Base-by-base conservation (phyloP, 2,888 invertebrate genomes). In the Melanostoma scalare region DNA sequence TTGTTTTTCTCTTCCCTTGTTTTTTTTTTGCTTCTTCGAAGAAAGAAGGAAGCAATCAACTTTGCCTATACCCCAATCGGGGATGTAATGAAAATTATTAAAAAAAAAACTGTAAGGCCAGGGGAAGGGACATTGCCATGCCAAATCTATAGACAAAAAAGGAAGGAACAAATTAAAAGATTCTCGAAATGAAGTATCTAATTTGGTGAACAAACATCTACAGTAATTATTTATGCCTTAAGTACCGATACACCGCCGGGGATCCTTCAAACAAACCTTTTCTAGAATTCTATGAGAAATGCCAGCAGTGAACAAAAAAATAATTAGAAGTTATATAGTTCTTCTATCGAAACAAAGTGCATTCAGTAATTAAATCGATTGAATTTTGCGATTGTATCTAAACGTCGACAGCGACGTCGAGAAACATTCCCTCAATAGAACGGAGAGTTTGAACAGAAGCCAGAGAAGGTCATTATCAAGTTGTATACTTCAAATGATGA, bases 341-440 rank as follows among this genome's bases (percentile, higher is more conserved):
- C 4, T 6, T 46, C 20, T 68, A 56, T 52, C 60, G 67, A 30
- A 38, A 55, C 61, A 76, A 86, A 88, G 89, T 89, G 89, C 90
- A 88, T 90, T 90, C 88, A 89, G 89, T 90, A 90, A 90, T 90
- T 90, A 90, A 90, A 89, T 89, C 90, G 90, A 90, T 90, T 89
- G 89, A 89, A 89, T 90, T 90, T 89, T 89, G 89, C 89, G 90
- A 90, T 90, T 89, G 38, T 50, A 89, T 42, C 6, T 55, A 1
- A 3, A 20, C 9, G 48, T 36, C 9, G 2, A 48, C 42, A 1
- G 1, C 6, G 6, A 9, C 42, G 3, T 8, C 9, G 6, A n/a
- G 9, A 8, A 42, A 6, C 42, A n/a, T 6, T 42, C 42, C 9
- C 42, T 6, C 42, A 20, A 20, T 20, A 20, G 20, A 20, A 20